Evolutionary conservation across 2,888 invertebrate species (phyloP), one percentile per base, ranked within the genome.

Genomic region (Mamestra brassicae): DNA sequence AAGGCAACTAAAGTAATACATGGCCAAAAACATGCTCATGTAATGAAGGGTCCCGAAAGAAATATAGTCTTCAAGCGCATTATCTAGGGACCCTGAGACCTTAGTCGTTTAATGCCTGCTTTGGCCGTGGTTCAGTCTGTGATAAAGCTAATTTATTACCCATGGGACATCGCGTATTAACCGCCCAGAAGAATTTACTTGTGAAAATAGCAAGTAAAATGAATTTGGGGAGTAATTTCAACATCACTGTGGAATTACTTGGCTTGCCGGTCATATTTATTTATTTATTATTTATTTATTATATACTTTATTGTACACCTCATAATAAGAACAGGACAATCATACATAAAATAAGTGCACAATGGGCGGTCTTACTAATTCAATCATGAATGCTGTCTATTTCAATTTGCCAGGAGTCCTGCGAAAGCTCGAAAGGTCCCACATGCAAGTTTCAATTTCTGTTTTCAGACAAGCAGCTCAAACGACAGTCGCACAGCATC

Each of bases 401-500:
- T 17, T 52, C 4, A 52, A 52, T 52, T 52, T 17, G 5, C 52
- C 5, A 52, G 4, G 17, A 52, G 52, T 50, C 1, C 0, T 36
- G 7, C 34, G 13, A 72, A 17, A 10, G 26, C 26, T 26, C 26
- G 26, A 26, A 26, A 26, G 26, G 26, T 26, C 26, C 26, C 26
- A 26, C 26, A 26, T 26, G 26, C 26, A 26, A 58, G 5, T 10
- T 11, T 50, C 34, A 1, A 50, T 8, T 45, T 13, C 58, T 54
- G 17, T 34, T 68, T 62, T 61, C 92, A 96, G 96, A 95, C 95
- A 0, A 96, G 95, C 75, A 72, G 75, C 36, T 70, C 79, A 0
- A 89, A 90, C 34, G 90, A 85, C 8, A 94, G 91, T 71, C 93
- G 94, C 0, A 91, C 92, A 90, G 97, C 87, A 97, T 97, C 94